Evolutionary conservation across 2,797 vertebrate species (phyloP), one percentile per base, ranked within the genome.

Genomic region (Pteropus rufus): DNA sequence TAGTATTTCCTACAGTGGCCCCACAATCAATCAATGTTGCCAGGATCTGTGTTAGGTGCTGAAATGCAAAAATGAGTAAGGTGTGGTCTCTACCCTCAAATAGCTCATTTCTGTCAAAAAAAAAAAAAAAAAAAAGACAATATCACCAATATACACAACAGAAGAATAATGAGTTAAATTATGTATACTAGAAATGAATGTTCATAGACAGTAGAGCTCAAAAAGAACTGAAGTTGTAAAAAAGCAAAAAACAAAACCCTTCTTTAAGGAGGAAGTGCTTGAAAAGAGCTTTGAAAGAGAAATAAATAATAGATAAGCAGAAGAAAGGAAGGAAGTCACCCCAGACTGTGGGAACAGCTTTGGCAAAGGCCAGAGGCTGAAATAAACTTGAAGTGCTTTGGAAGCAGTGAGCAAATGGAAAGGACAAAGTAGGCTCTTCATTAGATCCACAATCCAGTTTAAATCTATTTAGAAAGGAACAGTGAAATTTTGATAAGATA

Each of bases 391-490:
- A 84, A 97, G 58, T 14, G n/a, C 31, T 77, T 75, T 81, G n/a
- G 60, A 31, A 95, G 44, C 34, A 31, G 34, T 26, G 46, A 77
- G 91, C 65, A 67, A 91, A 81, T 44, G 62, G 44, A 36, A 62
- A 85, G 31, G 29, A 97, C 81, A 97, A 96, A 95, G 90, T 62
- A 80, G 70, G 91, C 89, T 92, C 83, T 96, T 95, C 93, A 97
- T 95, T 80, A 96, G 83, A 34, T 46, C 86, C 29, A 8, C 46
- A 89, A 65, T 83, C 58, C 79, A 77, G 83, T 64, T 83, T 85
- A 67, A 95, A 91, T 83, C 88, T 95, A 89, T 62, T 95, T 94
- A 64, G 9, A 85, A 95, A 95, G 73, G 70, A 94, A 94, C 56
- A 87, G 70, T 69, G 80, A 96, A 91, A 92, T 96, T 96, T 95